These are phyloP conservation scores for Maccullochella peelii DNA, from an alignment of 2,113 vertebrate genomes.

Conservation along the genomic window DNA sequence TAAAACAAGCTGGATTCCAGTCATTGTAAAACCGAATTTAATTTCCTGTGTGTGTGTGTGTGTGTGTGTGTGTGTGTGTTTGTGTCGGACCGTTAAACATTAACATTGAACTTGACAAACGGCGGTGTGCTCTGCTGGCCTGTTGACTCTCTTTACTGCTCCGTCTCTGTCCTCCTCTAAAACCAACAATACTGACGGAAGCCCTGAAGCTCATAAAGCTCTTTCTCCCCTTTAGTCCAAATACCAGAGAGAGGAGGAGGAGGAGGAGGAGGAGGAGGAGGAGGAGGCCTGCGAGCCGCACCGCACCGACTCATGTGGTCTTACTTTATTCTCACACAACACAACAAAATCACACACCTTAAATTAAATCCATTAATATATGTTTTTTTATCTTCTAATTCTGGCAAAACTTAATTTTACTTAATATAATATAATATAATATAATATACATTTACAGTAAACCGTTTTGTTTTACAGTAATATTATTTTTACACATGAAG, in stretches of 20 bases:
- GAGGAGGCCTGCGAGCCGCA: slow-evolving; percentile 1
- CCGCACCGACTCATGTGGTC: not conserved
- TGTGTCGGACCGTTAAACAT: slow-evolving; percentile 56
- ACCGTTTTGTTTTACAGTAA: not conserved
- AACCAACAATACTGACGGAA: slow-evolving; percentile 71
- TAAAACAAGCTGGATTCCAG: not conserved
- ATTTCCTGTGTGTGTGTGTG: slow-evolving; percentile 27
- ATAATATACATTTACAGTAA: not conserved
- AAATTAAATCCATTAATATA: not conserved
- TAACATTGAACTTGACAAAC: slow-evolving; percentile 84
- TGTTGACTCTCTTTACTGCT: slow-evolving; percentile 77
- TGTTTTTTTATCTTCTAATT: not conserved
- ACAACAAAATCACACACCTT: not conserved
- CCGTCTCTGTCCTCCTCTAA: slow-evolving; percentile 68
- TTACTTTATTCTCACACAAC: slow-evolving; percentile 7
- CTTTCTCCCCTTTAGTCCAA: slow-evolving; percentile 62
- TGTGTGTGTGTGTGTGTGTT: slow-evolving; percentile 33
- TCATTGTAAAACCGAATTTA: not conserved
- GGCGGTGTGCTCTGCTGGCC: slow-evolving; percentile 61
- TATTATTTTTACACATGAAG: not conserved
- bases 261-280: slow-evolving; percentile 12
- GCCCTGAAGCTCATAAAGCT: slow-evolving; percentile 71
- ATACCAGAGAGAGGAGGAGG: slow-evolving; percentile 57
- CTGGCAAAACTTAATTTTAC: too few relatives aligned
- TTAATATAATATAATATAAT: too few relatives aligned